Conservation (phyloP, 1,140 invertebrate species). For the Caenorhabditis inopinata region DNA sequence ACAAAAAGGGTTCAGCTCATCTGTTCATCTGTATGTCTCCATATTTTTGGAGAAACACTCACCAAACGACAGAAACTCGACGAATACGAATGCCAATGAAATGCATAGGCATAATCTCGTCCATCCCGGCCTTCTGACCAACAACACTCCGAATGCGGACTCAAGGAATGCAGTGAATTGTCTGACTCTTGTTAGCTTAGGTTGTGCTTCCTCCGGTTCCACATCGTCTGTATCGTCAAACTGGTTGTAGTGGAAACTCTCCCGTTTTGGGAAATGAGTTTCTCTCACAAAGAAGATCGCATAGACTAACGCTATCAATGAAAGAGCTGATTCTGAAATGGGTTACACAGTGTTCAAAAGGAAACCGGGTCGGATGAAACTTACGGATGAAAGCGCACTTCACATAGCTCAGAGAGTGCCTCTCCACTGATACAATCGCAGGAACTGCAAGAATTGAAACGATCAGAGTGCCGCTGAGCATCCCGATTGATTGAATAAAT, state of each 20-base stretch:
- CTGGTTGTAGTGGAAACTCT: slow-evolving; percentile 28
- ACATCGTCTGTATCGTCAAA: slow-evolving; percentile 11
- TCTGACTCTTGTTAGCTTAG: neutral
- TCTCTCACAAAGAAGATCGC: slow-evolving; percentile 45
- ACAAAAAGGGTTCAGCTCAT: too few relatives aligned
- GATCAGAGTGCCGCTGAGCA: slow-evolving; percentile 20
- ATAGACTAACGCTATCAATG: slow-evolving; percentile 39
- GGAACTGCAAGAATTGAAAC: slow-evolving; percentile 40
- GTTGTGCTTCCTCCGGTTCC: neutral
- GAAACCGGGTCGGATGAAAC: neutral
- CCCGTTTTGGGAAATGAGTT: slow-evolving; percentile 40
- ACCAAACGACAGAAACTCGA: slow-evolving; percentile 48
- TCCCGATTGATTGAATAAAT: slow-evolving; percentile 29
- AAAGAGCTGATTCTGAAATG: slow-evolving; percentile 24
- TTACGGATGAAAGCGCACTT: slow-evolving; percentile 36
- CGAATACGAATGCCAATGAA: slow-evolving; percentile 47
- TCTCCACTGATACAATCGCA: slow-evolving; percentile 31
- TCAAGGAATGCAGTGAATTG: neutral
- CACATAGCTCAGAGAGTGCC: slow-evolving; percentile 32
- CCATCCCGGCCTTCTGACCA: slow-evolving; percentile 40
- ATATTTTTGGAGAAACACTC: neutral
- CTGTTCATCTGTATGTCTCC: too few relatives aligned
- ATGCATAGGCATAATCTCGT: slow-evolving; percentile 46
- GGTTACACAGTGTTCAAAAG: neutral
- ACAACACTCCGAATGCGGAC: slow-evolving; percentile 36